These are phyloP conservation scores for Cyprinella venusta DNA, from an alignment of 2,797 vertebrate species.

Conservation along the genomic window DNA sequence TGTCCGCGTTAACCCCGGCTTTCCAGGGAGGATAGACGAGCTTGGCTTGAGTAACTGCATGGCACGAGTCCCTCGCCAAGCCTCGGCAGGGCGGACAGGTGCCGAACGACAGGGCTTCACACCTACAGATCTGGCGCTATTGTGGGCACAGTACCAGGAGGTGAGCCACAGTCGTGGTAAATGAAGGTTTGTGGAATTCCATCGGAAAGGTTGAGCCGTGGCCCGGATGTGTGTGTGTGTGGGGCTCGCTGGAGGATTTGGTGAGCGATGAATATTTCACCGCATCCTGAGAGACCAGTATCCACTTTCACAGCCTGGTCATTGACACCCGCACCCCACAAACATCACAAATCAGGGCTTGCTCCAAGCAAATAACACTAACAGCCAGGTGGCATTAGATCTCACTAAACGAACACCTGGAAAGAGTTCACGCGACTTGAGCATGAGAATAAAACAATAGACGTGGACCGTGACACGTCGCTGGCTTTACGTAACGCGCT, in stretches of 20 bases:
- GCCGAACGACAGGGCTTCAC: constrained; percentile 39
- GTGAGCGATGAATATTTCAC: constrained; percentile 62
- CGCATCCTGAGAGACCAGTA: constrained; percentile 33
- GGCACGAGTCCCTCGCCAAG: constrained; percentile 43
- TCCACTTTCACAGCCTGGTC: constrained; percentile 50
- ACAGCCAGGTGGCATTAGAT: neutral
- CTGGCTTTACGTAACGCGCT: neutral
- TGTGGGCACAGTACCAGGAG: constrained; percentile 2
- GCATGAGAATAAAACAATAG: constrained; percentile 4
- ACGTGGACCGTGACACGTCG: neutral
- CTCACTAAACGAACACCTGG: constrained; percentile 21
- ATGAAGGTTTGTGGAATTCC: constrained; percentile 63
- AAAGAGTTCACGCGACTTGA: constrained; percentile 21
- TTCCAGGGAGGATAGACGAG: constrained; percentile 38
- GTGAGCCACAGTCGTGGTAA: neutral
- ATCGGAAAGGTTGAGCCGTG: constrained; percentile 48
- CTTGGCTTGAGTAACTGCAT: constrained; percentile 48
- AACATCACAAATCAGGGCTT: constrained; percentile 52
- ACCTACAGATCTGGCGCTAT: constrained; percentile 33
- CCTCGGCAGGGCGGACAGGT: constrained; percentile 43
- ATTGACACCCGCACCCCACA: constrained; percentile 22
- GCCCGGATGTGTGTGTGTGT: constrained; percentile 45
- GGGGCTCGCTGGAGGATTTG: constrained; percentile 25
- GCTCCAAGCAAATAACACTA: neutral
- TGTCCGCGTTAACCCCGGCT: constrained; percentile 7